Evolutionary conservation across 2,797 vertebrate genomes (phyloP), one percentile per base, ranked within the genome.

Genomic region (Hippopotamyrus pictus): DNA sequence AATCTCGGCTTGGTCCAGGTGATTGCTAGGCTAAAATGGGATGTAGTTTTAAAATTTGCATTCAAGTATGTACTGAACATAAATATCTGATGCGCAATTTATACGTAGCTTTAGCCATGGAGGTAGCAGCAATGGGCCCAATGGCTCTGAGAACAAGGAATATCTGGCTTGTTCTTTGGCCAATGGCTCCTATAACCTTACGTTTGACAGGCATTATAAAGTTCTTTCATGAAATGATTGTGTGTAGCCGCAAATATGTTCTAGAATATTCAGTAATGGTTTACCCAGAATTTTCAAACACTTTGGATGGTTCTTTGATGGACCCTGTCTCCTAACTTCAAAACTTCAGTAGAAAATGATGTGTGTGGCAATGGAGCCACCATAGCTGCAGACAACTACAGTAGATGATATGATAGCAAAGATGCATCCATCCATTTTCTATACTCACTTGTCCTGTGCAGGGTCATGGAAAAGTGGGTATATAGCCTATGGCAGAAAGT

Each of bases 151-250:
- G 93, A 93, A 92, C 65, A 91, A 89, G 92, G 90, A 94, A 92
- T 89, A 89, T 90, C 89, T 50, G 94, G 95, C 93, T 94, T 91
- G 92, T 93, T 94, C 93, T 93, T 93, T 86, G 93, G 93, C 93
- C 92, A 93, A 91, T 92, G 93, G 94, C 95, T 93, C 88, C 91
- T 94, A 94, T 94, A 95, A 95, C 94, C 94, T 95, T 96, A 95
- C 94, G 95, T 94, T 93, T 95, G 95, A 96, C 95, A 95, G 95
- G 94, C 95, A 95, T 95, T 95, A 94, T 96, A 95, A 96, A 95
- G 94, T 92, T 94, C 95, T 95, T 96, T 96, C 95, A 96, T 95
- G 73, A 92, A 91, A 91, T 89, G 92, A 95, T 95, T 95, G 94
- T 95, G 95, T 94, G 94, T 94, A 89, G 91, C 91, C 3, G 90